phyloP scores from a whole-genome alignment of 2,888 invertebrate genomes.

The Drosophila pegasa region DNA sequence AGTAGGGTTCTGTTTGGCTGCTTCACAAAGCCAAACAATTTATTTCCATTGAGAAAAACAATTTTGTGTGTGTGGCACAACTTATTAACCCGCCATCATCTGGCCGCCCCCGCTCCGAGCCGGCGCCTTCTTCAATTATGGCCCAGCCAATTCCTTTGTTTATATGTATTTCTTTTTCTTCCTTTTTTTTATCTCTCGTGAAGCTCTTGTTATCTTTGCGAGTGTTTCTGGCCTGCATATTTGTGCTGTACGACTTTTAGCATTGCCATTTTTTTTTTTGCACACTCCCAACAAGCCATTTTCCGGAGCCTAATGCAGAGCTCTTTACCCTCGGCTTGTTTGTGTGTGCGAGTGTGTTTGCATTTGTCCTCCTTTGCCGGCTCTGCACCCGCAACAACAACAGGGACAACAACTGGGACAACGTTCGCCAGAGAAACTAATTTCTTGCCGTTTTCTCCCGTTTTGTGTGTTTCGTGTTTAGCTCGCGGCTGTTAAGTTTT shows the following conservation, averaged over 20 bases:
- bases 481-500: slow-evolving; percentile 73
- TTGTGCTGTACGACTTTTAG: slow-evolving; percentile 66
- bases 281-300: slow-evolving; percentile 35
- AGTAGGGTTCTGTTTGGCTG: slow-evolving; percentile 6
- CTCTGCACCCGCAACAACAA: slow-evolving; percentile 53
- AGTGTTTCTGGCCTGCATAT: slow-evolving; percentile 72
- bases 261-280: slow-evolving; percentile 62
- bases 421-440: slow-evolving; percentile 66
- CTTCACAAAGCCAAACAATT: slow-evolving; percentile 12
- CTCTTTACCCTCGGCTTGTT: slow-evolving; percentile 13
- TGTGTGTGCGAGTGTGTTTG: slow-evolving; percentile 37
- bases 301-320: slow-evolving; percentile 50
- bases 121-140: slow-evolving; percentile 34
- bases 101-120: neutral
- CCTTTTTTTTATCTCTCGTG: slow-evolving; percentile 27
- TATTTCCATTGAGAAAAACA: neutral
- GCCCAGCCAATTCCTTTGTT: slow-evolving; percentile 27
- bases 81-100: slow-evolving; percentile 47
- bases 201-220: slow-evolving; percentile 51
- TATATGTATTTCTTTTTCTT: slow-evolving; percentile 11
- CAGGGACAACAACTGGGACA: slow-evolving; percentile 49
- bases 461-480: slow-evolving; percentile 56
- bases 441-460: slow-evolving; percentile 64
- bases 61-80: slow-evolving; percentile 29
- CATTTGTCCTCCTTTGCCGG: slow-evolving; percentile 58